Percentiles rank a stretch among this genome's conserved stretches.
Evolutionary conservation across 2,888 invertebrate species (phyloP).

Genomic region (Sinhomidia bicolor): DNA sequence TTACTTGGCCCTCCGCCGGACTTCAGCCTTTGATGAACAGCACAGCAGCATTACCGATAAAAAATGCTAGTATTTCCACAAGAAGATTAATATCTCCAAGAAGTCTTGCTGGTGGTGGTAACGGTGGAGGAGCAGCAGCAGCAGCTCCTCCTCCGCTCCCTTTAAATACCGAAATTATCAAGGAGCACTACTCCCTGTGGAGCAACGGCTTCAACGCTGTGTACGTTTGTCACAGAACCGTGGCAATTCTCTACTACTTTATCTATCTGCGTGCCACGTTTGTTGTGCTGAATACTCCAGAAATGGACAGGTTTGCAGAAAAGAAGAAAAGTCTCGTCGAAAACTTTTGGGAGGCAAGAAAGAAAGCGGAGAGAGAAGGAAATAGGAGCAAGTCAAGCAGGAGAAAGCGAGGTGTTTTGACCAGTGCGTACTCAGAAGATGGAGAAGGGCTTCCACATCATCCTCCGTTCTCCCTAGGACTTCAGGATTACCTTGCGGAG

Average conservation of each 20-base stretch:
- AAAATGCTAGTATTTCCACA: not conserved
- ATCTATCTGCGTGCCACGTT: slow-evolving; percentile 74
- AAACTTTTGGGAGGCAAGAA: not conserved
- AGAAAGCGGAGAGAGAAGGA: not conserved
- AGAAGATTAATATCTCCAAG: not conserved
- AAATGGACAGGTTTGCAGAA: slow-evolving; percentile 68
- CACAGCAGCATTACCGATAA: too few relatives aligned
- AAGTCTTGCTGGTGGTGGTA: too few relatives aligned
- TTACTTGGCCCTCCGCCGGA: slow-evolving; percentile 67
- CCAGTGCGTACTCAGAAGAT: not conserved
- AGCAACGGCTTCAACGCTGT: slow-evolving; percentile 76
- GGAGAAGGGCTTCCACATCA: not conserved
- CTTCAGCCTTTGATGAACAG: not conserved
- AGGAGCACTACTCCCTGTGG: slow-evolving; percentile 76
- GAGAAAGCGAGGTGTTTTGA: not conserved
- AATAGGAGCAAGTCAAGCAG: not conserved
- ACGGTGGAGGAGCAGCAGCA: not conserved
- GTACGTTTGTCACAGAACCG: slow-evolving; percentile 75
- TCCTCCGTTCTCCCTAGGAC: slow-evolving; percentile 4
- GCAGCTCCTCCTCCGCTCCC: not conserved
- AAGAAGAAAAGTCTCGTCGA: slow-evolving; percentile 39
- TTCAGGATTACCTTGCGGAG: slow-evolving; percentile 14
- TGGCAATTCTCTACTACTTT: slow-evolving; percentile 74
- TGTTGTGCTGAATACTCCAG: slow-evolving; percentile 72
- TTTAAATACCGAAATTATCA: not conserved